A percentile compares a stretch with the other conserved stretches of the same genome.
Conservation (phyloP, 2,113 vertebrate genomes). For the Cyprinus carpio region DNA sequence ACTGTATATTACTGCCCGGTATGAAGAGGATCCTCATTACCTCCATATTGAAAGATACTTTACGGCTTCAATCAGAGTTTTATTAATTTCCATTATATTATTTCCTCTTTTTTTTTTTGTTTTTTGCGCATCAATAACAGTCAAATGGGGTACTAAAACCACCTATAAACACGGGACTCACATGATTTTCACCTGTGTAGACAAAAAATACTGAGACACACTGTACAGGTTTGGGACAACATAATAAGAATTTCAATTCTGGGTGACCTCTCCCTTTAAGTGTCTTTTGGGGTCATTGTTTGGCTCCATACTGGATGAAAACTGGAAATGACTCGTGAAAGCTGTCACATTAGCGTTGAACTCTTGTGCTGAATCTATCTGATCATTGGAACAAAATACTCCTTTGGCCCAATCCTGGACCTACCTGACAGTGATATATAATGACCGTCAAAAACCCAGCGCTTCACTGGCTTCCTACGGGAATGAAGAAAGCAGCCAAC, state of each 20-base stretch:
- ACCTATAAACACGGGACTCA: neutral
- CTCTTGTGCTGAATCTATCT: conserved; percentile 26
- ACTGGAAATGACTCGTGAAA: conserved; percentile 43
- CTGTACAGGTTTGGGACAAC: neutral
- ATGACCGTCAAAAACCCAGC: conserved; percentile 33
- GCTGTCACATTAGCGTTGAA: conserved; percentile 50
- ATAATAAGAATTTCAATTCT: neutral
- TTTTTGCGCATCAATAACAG: neutral
- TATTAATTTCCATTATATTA: no score
- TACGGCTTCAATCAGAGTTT: no score
- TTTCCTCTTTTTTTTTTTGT: no score
- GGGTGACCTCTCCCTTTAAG: neutral
- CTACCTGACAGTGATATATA: conserved; percentile 46
- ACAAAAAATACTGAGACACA: neutral
- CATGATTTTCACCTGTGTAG: neutral
- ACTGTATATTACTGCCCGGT: no score
- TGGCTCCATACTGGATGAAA: neutral
- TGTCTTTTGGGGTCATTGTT: neutral
- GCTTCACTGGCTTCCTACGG: conserved; percentile 13
- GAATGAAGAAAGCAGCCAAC: conserved; percentile 1
- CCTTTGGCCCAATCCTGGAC: conserved; percentile 37
- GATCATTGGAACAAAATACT: conserved; percentile 50
- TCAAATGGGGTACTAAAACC: neutral
- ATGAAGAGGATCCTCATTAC: no score
- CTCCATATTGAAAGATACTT: no score